Percentiles rank a stretch among this genome's conserved stretches.
Conservation (phyloP, 23 tunicate species). For the Styela clava region DNA sequence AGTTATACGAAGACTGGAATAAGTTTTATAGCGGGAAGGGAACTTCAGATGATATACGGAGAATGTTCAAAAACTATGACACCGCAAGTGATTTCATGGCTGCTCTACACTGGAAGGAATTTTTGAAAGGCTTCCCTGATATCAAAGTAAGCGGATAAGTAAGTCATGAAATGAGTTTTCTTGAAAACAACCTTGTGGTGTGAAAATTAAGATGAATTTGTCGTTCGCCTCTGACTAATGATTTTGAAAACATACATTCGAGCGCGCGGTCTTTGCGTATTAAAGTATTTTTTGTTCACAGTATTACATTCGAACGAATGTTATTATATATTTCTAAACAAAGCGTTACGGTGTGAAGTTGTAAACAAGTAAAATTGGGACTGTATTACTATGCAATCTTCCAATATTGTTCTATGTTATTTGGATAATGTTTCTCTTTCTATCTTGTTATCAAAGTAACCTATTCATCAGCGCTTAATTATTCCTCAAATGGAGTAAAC, state of each 20-base stretch:
- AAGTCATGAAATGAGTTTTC: not conserved
- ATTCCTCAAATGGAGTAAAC: too few relatives aligned
- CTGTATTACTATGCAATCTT: too few relatives aligned
- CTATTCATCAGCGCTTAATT: too few relatives aligned
- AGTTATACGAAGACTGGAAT: not conserved
- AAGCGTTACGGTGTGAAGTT: too few relatives aligned
- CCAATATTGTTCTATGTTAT: too few relatives aligned
- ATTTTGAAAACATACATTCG: too few relatives aligned
- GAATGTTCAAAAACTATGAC: not conserved
- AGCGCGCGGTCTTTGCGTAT: too few relatives aligned
- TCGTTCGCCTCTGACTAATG: too few relatives aligned
- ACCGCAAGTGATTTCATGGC: not conserved
- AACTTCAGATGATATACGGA: not conserved
- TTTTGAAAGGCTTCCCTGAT: not conserved
- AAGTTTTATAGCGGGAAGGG: not conserved
- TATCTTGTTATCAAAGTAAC: too few relatives aligned
- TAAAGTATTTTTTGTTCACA: not conserved
- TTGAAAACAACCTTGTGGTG: too few relatives aligned
- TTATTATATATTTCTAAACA: not conserved
- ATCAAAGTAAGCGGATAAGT: not conserved
- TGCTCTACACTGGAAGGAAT: not conserved
- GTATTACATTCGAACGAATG: not conserved
- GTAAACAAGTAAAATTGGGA: too few relatives aligned
- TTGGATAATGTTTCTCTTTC: too few relatives aligned
- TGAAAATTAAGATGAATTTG: not conserved